Evolutionary conservation across 2,113 vertebrate genomes (phyloP), one percentile per base, ranked within the genome.

Genomic region (Lontra canadensis): DNA sequence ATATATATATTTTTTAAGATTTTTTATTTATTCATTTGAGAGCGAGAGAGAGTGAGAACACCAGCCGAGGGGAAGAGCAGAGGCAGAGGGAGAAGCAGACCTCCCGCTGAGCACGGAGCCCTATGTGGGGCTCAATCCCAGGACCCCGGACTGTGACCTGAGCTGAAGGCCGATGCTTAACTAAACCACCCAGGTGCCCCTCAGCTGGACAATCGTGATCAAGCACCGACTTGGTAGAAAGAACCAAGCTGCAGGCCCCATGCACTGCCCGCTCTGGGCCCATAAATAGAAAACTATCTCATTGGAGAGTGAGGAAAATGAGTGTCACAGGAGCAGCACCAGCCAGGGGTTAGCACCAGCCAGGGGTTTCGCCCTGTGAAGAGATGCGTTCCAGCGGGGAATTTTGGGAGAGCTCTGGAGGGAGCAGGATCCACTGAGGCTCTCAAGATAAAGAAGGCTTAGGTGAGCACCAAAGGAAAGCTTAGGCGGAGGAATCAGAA

Each of bases 201-300:
- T 17, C 8, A 14, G 1, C 1, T 1, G 13, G 67, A 31, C 1
- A 1, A 1, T 29, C 21, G 8, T 81, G 71, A 49, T 81, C 44
- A n/a, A 93, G 9, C 18, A 0, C 39, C 23, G 61, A 78, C 34
- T 79, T 20, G 9, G 13, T 29, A 14, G 23, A 63, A 63, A 80
- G 71, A 80, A 26, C 57, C 9, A 42, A 94, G 36, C 42, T 0
- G 0, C 1, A 47, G n/a, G 34, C 7, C 36, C 1, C 1, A 6
- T 17, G 7, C 29, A 18, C 71, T 59, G 18, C 36, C 20, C 34
- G 55, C 42, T 59, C 0, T 0, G 21, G 34, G 17, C 42, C 76
- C 31, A 23, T 9, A 10, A 29, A 17, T 34, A 59, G 49, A 73
- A 11, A 42, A 87, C 15, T 1, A 10, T 79, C 39, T 88, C 34